Evolutionary conservation across 2,113 vertebrate species (phyloP), one percentile per base, ranked within the genome.

Genomic region (Pangasianodon hypophthalmus): DNA sequence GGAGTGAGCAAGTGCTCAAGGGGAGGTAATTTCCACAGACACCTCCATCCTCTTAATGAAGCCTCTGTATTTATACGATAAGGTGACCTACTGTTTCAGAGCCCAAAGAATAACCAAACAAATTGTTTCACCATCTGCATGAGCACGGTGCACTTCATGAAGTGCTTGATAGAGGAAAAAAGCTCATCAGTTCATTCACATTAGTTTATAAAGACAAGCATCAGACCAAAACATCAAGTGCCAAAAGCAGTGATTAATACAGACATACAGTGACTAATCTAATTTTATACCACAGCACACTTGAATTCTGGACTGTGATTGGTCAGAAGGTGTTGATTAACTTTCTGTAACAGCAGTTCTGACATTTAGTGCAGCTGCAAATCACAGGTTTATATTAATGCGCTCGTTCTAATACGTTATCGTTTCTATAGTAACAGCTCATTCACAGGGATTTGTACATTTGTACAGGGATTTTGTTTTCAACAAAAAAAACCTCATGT

Each of bases 11-110:
- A 60, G 81, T 58, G 52, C 81, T 58, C 81, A 83, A 58, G 52
- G 54, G 52, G 54, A 60, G 54, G 52, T 58, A 58, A 83, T 83
- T 83, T 83, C 81, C 81, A 58, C n/a, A 0, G n/a, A 83, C 52
- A 54, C 48, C 46, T 54, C 32, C 79, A 24, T 83, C 52, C 81
- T 41, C 19, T 83, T 83, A 58, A 83, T 58, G n/a, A 58, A 58
- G 52, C 13, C 48, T 8, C 13, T 56, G 80, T 82, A 11, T 82
- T 82, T 52, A 19, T 32, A 82, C 1, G 16, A 18, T 4, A 32
- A 37, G 81, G 54, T 83, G 52, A 83, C 50, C 80, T 58, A 32
- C 80, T 56, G 80, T 83, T 83, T 37, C 80, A 58, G 52, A 54
- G 50, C 80, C 2, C 29, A 32, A 54, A 56, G 9, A 82, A 37